A percentile compares a stretch with the other conserved stretches of the same genome.
Evolutionary conservation across 1,140 invertebrate species (phyloP).

Genomic region (Nasonia vitripennis): DNA sequence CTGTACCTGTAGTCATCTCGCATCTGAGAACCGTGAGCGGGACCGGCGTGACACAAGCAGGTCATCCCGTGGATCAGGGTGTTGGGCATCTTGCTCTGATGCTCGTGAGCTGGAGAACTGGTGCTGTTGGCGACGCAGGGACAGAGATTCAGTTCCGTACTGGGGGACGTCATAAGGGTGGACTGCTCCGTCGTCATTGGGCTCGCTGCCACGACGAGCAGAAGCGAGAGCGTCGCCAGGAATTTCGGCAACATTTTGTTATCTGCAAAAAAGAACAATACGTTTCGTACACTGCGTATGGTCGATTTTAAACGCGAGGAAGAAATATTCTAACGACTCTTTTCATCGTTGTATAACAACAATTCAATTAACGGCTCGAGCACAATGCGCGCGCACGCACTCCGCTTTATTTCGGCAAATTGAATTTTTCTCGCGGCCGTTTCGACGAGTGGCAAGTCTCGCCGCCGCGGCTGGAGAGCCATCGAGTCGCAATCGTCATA

Average conservation of each 20-base stretch:
- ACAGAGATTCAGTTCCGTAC: slow-evolving; percentile 15
- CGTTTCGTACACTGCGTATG: no score
- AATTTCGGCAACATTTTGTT: background rate
- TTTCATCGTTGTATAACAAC: background rate
- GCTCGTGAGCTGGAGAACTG: background rate
- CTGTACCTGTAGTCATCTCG: slow-evolving; percentile 68
- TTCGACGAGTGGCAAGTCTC: background rate
- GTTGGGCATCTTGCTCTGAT: slow-evolving; percentile 44
- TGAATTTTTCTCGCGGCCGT: background rate
- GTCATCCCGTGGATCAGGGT: slow-evolving; percentile 64
- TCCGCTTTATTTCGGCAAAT: background rate
- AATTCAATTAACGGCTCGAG: background rate
- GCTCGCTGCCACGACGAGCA: background rate
- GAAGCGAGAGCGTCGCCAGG: background rate
- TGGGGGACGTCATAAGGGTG: background rate
- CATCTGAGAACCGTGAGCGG: slow-evolving; percentile 45
- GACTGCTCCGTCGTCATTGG: background rate
- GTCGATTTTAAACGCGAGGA: no score
- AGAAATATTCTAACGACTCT: background rate
- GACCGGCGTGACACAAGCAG: slow-evolving; percentile 63
- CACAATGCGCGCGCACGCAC: background rate
- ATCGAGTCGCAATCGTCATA: background rate
- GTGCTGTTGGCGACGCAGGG: background rate
- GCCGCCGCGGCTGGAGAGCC: background rate
- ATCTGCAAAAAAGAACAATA: background rate